Conservation (phyloP, 2,888 invertebrate genomes). For the Sussaba pulchella region DNA sequence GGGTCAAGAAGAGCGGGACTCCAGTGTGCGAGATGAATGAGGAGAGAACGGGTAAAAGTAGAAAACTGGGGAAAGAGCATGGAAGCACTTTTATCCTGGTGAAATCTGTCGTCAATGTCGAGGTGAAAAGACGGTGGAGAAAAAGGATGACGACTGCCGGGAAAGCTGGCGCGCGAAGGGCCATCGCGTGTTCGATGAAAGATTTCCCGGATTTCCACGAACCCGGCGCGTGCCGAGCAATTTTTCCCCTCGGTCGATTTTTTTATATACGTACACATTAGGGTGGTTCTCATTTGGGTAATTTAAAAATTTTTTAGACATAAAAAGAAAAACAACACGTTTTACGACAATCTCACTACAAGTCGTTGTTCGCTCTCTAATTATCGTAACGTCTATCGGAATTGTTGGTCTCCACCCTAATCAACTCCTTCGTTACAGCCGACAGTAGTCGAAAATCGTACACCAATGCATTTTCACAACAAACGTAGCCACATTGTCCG, state of each 20-base stretch:
- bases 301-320: no score
- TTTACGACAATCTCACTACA: no score
- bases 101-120: conserved; percentile 49
- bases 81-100: conserved; percentile 48
- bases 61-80: conserved; percentile 31
- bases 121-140: background rate
- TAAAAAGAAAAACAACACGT: no score
- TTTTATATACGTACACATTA: background rate
- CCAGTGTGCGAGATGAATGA: background rate
- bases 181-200: conserved; percentile 25
- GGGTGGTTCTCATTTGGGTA: no score
- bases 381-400: no score
- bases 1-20: no score
- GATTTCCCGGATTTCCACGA: conserved; percentile 26
- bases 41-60: conserved; percentile 11
- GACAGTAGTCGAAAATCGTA: no score
- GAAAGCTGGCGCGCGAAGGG: conserved; percentile 21
- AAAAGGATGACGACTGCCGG: conserved; percentile 4
- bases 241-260: conserved; percentile 10
- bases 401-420: no score
- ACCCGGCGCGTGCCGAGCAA: conserved; percentile 4
- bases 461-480: no score
- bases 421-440: no score
- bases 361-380: no score
- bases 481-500: no score